Evolutionary conservation across 2,113 vertebrate genomes (phyloP).

Genomic region (Eurystomus gularis): DNA sequence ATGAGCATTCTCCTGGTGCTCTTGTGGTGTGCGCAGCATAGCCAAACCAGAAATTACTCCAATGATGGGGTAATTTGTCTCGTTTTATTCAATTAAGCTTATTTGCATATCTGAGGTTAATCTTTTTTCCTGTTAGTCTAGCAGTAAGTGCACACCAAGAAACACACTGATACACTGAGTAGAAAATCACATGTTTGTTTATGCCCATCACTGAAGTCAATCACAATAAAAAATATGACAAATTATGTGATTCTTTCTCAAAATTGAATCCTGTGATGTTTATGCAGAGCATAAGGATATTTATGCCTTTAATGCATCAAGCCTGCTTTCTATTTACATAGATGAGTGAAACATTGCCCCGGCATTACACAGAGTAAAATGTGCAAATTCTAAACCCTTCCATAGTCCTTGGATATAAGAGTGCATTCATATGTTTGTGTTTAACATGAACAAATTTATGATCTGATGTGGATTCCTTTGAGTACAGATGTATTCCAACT

Average conservation of each 20-base stretch:
- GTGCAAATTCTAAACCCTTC: slow-evolving; percentile 62
- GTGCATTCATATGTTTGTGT: slow-evolving; percentile 66
- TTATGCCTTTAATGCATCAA: slow-evolving; percentile 50
- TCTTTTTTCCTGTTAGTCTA: slow-evolving; percentile 24
- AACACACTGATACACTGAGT: not conserved
- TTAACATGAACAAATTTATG: slow-evolving; percentile 74
- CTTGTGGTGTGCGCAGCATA: not conserved
- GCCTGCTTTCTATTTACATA: slow-evolving; percentile 66
- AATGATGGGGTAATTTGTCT: slow-evolving; percentile 5
- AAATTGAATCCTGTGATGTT: slow-evolving; percentile 53
- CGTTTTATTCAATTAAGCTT: slow-evolving; percentile 36
- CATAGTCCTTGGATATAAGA: slow-evolving; percentile 46
- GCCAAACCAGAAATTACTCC: not conserved
- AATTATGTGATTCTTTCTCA: slow-evolving; percentile 52
- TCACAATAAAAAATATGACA: slow-evolving; percentile 42
- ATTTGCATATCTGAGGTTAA: slow-evolving; percentile 63
- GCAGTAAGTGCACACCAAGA: slow-evolving; percentile 7
- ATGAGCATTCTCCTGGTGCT: rapidly evolving
- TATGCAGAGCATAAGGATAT: slow-evolving; percentile 45
- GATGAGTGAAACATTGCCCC: slow-evolving; percentile 62
- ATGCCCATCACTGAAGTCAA: slow-evolving; percentile 31
- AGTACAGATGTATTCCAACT: slow-evolving; percentile 66
- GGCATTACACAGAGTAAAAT: slow-evolving; percentile 56
- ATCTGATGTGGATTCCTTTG: slow-evolving; percentile 70
- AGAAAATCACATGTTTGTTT: slow-evolving; percentile 51